Evolutionary conservation across 2,113 vertebrate species (phyloP).

Genomic region (Cyanoramphus novaezelandiae): DNA sequence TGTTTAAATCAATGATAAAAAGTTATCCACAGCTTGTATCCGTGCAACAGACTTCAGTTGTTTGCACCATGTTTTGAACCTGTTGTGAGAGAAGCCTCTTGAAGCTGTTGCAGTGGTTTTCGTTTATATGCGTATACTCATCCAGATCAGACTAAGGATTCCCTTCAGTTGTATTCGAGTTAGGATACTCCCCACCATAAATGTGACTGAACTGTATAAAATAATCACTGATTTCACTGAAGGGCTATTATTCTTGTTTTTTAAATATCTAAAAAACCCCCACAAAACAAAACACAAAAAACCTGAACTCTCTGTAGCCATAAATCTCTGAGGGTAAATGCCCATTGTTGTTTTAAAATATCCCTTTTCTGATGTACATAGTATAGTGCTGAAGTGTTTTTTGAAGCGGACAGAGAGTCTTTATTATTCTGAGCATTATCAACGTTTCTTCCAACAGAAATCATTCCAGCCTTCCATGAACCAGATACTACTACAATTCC

Average conservation of each 20-base stretch:
- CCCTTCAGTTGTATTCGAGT: not conserved
- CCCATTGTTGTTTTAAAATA: not conserved
- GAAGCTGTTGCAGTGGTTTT: not conserved
- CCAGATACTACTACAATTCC: slow-evolving; percentile 54
- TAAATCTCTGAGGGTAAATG: not conserved
- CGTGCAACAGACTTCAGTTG: not conserved
- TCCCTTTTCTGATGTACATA: not conserved
- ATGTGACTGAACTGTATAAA: not conserved
- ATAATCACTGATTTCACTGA: not conserved
- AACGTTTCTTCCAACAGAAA: slow-evolving; percentile 49
- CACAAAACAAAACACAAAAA: not conserved
- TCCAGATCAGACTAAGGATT: not conserved
- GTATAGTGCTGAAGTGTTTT: not conserved
- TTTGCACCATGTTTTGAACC: not conserved
- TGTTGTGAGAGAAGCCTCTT: not conserved
- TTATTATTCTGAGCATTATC: not conserved
- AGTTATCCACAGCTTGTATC: not conserved
- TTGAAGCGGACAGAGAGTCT: not conserved
- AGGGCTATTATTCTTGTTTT: not conserved
- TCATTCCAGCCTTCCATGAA: slow-evolving; percentile 46
- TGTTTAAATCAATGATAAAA: not conserved
- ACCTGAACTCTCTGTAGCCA: not conserved
- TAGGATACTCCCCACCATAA: not conserved
- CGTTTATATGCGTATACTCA: not conserved
- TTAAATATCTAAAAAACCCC: not conserved